Conservation (phyloP, 2,113 vertebrate genomes). For the Callaeas wilsoni region DNA sequence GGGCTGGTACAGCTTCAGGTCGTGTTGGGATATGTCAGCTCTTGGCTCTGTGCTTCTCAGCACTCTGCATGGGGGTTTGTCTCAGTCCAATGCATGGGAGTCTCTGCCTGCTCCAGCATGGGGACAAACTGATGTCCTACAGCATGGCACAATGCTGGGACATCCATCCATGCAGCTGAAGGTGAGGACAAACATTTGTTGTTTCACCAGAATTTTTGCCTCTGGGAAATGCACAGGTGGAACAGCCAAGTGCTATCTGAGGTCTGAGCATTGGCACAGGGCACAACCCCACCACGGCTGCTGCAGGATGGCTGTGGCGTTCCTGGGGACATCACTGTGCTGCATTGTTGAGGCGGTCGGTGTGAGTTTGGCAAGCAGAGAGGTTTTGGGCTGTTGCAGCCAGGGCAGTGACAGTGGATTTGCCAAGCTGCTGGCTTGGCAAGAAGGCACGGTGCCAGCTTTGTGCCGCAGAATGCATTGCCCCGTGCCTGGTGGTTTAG, state of each 20-base stretch:
- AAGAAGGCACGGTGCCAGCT: background rate
- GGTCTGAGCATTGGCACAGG: accelerated
- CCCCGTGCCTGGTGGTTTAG: background rate
- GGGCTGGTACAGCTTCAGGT: background rate
- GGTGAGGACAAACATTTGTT: background rate
- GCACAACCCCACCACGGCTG: accelerated
- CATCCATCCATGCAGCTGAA: background rate
- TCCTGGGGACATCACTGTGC: accelerated
- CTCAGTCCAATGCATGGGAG: background rate
- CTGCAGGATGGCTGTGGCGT: accelerated
- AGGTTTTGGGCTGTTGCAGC: background rate
- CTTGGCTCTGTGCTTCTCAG: background rate
- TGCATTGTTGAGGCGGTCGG: accelerated
- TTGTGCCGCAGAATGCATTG: accelerated
- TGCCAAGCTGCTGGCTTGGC: background rate
- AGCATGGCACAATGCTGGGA: background rate
- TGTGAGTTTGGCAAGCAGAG: background rate
- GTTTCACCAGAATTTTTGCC: background rate
- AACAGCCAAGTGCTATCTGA: background rate
- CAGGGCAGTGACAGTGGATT: background rate
- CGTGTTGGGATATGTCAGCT: background rate
- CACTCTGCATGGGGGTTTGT: background rate
- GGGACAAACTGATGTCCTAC: background rate
- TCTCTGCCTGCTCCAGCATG: background rate
- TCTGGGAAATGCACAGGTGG: background rate